These are phyloP conservation scores for Napeogenes sylphis DNA, from an alignment of 2,888 invertebrate species.

Conservation along the genomic window DNA sequence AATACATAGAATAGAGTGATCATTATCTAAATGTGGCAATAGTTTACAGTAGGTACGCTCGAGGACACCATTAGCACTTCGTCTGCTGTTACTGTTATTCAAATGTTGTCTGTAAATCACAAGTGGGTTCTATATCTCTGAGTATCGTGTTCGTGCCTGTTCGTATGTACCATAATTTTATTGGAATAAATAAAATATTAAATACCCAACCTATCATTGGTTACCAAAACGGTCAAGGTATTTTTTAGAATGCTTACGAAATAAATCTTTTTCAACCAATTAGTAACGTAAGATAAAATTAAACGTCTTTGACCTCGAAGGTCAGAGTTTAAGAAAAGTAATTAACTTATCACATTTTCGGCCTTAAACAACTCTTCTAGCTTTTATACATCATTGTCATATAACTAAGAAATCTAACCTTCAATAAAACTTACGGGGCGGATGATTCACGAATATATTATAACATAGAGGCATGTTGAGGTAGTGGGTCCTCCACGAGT, in stretches of 20 bases:
- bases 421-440: constrained; percentile 52
- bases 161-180: background rate
- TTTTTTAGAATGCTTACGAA: background rate
- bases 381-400: too few species aligned
- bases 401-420: constrained; percentile 50
- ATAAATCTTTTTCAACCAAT: constrained; percentile 3
- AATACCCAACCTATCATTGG: background rate
- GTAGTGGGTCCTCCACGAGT: constrained; percentile 53
- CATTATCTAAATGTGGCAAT: constrained; percentile 58
- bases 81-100: constrained; percentile 42
- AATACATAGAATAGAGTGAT: constrained; percentile 43
- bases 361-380: too few species aligned
- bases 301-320: background rate
- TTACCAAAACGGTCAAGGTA: constrained; percentile 1
- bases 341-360: background rate
- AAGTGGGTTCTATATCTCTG: constrained; percentile 16
- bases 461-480: constrained; percentile 46
- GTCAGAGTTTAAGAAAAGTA: constrained; percentile 5
- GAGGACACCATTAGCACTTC: constrained; percentile 56
- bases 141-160: constrained; percentile 2
- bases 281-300: constrained; percentile 17
- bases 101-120: constrained; percentile 42
- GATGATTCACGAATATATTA: constrained; percentile 59
- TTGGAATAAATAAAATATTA: constrained; percentile 1
- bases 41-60: constrained; percentile 43